phyloP scores from a whole-genome alignment of 2,113 vertebrate genomes.

The Pomatostomus ruficeps region DNA sequence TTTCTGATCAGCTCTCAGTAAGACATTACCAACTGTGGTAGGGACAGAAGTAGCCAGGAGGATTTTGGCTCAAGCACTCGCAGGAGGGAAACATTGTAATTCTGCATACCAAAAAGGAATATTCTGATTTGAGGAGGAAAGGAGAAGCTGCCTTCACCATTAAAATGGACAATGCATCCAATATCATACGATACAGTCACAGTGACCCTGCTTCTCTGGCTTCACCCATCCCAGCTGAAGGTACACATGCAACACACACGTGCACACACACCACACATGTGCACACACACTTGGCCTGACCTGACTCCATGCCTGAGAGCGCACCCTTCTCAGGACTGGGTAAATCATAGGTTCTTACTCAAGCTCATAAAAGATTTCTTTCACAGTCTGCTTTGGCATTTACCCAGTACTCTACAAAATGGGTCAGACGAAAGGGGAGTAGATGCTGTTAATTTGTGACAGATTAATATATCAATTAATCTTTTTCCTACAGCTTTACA shows the following conservation, averaged over 20 bases:
- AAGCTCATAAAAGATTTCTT: not conserved
- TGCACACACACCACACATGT: not conserved
- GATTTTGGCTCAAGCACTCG: not conserved
- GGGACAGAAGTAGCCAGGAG: not conserved
- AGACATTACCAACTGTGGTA: not conserved
- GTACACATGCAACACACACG: not conserved
- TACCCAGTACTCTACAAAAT: not conserved
- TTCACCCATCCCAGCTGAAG: not conserved
- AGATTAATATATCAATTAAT: not conserved
- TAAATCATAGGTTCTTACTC: not conserved
- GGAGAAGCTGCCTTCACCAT: not conserved
- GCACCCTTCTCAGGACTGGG: not conserved
- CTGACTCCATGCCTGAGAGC: not conserved
- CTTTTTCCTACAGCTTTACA: not conserved
- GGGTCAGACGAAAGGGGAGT: not conserved
- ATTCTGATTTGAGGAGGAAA: not conserved
- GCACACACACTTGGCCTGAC: not conserved
- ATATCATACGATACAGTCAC: accelerated
- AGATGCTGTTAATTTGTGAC: not conserved
- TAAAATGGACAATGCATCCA: not conserved
- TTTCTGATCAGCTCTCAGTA: not conserved
- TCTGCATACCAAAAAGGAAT: not conserved
- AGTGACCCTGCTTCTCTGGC: not conserved
- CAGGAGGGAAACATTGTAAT: not conserved
- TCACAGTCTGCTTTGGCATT: not conserved